These are phyloP conservation scores for Reticulitermes speratus DNA, from an alignment of 1,140 invertebrate genomes.

Conservation along the genomic window DNA sequence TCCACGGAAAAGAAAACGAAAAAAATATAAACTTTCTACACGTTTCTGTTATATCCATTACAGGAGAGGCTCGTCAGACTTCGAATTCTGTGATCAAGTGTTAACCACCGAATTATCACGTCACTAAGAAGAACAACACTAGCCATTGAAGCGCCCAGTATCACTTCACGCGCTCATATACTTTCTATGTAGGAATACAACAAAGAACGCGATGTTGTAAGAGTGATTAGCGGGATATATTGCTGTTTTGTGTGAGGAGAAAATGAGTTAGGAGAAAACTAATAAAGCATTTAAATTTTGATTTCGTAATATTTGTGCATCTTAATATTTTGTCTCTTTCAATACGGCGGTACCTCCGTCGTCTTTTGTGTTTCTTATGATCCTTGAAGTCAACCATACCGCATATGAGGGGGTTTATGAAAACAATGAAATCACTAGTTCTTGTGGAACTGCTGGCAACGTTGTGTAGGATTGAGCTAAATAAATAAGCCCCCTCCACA, in stretches of 20 bases:
- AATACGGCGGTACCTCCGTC: neutral
- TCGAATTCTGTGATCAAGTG: neutral
- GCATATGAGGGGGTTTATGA: neutral
- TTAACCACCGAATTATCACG: slow-evolving; percentile 15
- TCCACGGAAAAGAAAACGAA: neutral
- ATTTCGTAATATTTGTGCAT: neutral
- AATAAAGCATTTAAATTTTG: neutral
- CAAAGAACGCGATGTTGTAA: neutral
- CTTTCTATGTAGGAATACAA: neutral
- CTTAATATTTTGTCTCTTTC: neutral
- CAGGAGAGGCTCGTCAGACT: neutral
- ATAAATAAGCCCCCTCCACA: too few relatives aligned
- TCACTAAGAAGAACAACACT: neutral
- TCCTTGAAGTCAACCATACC: neutral
- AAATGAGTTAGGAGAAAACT: neutral
- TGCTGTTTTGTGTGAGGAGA: neutral
- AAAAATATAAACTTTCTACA: neutral
- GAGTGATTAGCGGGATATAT: neutral
- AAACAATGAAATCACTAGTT: neutral
- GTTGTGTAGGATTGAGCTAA: neutral
- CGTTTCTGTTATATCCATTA: slow-evolving; percentile 1
- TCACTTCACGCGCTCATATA: neutral
- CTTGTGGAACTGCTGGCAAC: neutral
- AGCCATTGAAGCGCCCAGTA: neutral
- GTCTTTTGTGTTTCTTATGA: neutral